Conservation (phyloP, 2,113 vertebrate genomes). For the Hydropotes inermis region DNA sequence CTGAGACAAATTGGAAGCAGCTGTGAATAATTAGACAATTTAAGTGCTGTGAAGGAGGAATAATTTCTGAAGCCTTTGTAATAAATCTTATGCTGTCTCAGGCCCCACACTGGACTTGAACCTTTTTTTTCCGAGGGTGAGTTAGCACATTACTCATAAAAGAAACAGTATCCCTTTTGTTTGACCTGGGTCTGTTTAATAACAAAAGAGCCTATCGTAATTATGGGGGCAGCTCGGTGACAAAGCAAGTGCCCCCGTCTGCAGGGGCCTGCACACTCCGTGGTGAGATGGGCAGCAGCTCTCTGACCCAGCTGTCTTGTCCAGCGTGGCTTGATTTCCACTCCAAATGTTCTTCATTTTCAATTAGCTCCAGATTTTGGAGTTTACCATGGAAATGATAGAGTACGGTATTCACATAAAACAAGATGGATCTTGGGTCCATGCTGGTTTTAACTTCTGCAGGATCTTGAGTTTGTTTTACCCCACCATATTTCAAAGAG, state of each 20-base stretch:
- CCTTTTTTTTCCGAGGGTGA: constrained; percentile 82
- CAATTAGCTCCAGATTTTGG: constrained; percentile 58
- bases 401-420: background rate
- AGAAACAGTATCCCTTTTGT: constrained; percentile 96
- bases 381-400: constrained; percentile 26
- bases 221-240: constrained; percentile 76
- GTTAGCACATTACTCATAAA: constrained; percentile 95
- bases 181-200: constrained; percentile 92
- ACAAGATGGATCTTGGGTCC: background rate
- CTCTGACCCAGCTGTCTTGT: constrained; percentile 52
- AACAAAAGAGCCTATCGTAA: constrained; percentile 85
- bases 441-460: fast-evolving
- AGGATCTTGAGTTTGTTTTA: background rate
- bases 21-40: constrained; percentile 99
- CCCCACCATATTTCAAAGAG: background rate
- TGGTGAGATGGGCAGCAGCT: constrained; percentile 56
- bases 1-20: constrained; percentile 92
- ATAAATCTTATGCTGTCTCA: constrained; percentile 99
- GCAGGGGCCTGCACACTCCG: constrained; percentile 57
- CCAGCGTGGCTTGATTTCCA: constrained; percentile 49
- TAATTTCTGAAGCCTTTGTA: constrained; percentile 95
- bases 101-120: constrained; percentile 87
- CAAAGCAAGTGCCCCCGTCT: constrained; percentile 74
- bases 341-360: constrained; percentile 47
- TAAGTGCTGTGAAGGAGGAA: constrained; percentile 95